Conservation (phyloP, 2,888 invertebrate species). For the Xylota sylvarum region DNA sequence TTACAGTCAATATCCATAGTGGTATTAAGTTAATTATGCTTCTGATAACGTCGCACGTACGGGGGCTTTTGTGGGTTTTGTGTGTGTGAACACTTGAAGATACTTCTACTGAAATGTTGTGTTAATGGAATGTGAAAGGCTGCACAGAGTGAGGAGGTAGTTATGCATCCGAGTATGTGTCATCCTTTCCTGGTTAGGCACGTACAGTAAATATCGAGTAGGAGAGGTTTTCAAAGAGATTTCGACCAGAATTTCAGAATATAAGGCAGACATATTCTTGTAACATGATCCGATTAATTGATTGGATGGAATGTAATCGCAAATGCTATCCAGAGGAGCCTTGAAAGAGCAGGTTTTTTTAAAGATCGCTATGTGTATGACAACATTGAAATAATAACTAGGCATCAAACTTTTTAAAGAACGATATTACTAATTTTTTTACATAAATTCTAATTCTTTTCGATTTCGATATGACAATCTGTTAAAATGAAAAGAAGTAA, state of each 20-base stretch:
- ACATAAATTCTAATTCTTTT: too few relatives aligned
- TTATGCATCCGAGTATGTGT: not conserved
- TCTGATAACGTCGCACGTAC: constrained; percentile 71
- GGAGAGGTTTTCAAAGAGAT: not conserved
- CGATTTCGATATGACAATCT: too few relatives aligned
- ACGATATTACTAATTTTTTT: too few relatives aligned
- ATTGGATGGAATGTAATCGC: too few relatives aligned
- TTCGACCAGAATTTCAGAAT: not conserved
- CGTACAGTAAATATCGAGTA: not conserved
- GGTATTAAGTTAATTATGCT: constrained; percentile 77
- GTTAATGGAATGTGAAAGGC: constrained; percentile 64
- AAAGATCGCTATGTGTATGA: too few relatives aligned
- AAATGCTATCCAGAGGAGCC: too few relatives aligned
- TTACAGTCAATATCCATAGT: constrained; percentile 77
- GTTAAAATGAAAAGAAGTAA: too few relatives aligned
- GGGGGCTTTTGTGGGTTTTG: constrained; percentile 46
- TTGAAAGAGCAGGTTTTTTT: too few relatives aligned
- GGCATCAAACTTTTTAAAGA: too few relatives aligned
- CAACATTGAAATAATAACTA: too few relatives aligned
- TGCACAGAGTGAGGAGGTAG: constrained; percentile 4
- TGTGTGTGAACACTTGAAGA: constrained; percentile 66
- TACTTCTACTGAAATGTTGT: constrained; percentile 53
- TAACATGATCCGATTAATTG: not conserved
- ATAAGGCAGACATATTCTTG: not conserved
- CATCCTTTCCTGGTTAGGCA: constrained; percentile 25